phyloP scores from a whole-genome alignment of 2,113 vertebrate genomes.

The Pristiophorus japonicus region DNA sequence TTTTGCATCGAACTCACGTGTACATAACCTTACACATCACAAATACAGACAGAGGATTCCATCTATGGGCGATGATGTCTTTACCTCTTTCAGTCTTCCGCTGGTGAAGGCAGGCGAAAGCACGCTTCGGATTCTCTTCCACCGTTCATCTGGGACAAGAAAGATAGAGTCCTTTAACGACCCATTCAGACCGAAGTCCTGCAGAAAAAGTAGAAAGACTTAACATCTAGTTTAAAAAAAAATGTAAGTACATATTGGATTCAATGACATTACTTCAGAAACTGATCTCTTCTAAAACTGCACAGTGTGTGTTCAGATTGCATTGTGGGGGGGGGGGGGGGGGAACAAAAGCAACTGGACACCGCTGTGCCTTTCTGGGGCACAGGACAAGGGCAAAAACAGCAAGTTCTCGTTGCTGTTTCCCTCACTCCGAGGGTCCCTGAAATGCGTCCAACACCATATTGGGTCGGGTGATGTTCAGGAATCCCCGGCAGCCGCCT shows the following conservation, averaged over 20 bases:
- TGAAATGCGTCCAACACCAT: too few species aligned
- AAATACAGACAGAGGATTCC: neutral
- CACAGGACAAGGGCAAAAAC: too few species aligned
- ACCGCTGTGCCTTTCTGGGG: too few species aligned
- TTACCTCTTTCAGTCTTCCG: conserved; percentile 59
- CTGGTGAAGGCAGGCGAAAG: conserved; percentile 65
- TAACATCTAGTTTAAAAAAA: neutral
- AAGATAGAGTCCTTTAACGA: conserved; percentile 50
- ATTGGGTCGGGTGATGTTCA: too few species aligned
- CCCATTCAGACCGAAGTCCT: conserved; percentile 39
- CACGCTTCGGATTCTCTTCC: conserved; percentile 58
- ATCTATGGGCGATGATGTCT: neutral
- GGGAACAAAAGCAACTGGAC: too few species aligned
- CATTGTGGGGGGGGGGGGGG: too few species aligned
- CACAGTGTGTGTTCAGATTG: too few species aligned
- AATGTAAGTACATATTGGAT: neutral
- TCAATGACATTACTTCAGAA: neutral
- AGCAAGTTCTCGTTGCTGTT: too few species aligned
- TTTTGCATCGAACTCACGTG: neutral
- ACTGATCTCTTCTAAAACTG: too few species aligned
- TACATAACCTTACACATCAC: too few species aligned
- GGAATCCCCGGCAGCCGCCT: too few species aligned
- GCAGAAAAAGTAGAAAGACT: conserved; percentile 23
- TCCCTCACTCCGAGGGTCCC: too few species aligned
- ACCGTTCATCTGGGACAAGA: conserved; percentile 53